Base-by-base conservation (phyloP, 1,140 invertebrate species). In the Drosophila novamexicana region DNA sequence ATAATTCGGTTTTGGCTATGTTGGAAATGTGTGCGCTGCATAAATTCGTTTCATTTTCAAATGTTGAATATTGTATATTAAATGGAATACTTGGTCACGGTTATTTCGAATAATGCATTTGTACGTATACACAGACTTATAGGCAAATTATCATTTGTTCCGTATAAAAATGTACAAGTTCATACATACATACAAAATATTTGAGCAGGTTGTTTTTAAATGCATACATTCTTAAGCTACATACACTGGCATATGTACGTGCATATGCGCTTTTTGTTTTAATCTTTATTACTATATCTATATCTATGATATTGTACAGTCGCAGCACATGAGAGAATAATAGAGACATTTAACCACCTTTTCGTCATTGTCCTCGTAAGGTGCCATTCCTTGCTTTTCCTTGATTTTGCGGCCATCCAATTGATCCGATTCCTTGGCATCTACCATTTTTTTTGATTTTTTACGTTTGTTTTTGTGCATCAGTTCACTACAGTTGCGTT, bases 301-400 rank as follows among this genome's bases (percentile, higher is more conserved):
- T 16, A 61, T 69, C 58, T 91, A 92, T 57, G 91, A 92, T 69
- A 92, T 91, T 74, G 91, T 84, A 66, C 91, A 92, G 45, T 92
- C 91, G 81, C 91, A 92, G 78, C 91, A 92, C 91, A 92, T 92
- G 12, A 92, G 73, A 10, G 91, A 92, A 67, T 91, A 92, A 68
- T 92, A 92, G 10, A 92, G 71, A 75, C 91, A 92, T 70, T 92
- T 92, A 44, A 92, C 91, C 16, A 92, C 85, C 56, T 92, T 92
- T 22, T 92, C 91, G 22, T 92, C 89, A 8, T 77, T 79, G n/a
- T 77, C 79, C 42, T 85, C 79, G n/a, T 62, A 39, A 8, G 67
- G 63, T 44, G 49, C 40, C 54, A 65, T 57, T 3, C 54, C 57
- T 10, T 79, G 63, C 42, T 69, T 79, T 6, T 65, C 45, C 9